Percentiles rank a stretch among this genome's conserved stretches.
phyloP scores from a whole-genome alignment of 2,888 invertebrate genomes.

The Ditula angustiorana region DNA sequence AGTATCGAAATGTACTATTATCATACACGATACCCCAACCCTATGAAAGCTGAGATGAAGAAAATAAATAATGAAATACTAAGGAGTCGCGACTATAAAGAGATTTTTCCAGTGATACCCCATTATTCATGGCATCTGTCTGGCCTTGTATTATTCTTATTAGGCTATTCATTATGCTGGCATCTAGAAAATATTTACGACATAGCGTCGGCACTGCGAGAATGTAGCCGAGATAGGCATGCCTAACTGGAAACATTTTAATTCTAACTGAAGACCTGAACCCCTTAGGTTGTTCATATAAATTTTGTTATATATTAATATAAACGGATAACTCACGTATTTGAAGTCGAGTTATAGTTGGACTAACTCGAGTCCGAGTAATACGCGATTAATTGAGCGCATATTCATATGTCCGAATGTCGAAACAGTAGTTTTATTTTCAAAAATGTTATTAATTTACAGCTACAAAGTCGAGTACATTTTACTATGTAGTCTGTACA shows the following conservation, averaged over 20 bases:
- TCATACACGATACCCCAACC: not conserved
- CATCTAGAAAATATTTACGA: constrained; percentile 27
- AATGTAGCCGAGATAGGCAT: constrained; percentile 18
- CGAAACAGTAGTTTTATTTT: no score
- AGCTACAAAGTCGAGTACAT: no score
- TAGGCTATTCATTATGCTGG: constrained; percentile 23
- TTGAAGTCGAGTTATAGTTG: no score
- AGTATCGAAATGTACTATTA: no score
- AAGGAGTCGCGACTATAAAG: not conserved
- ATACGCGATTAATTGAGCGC: no score
- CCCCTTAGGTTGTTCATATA: not conserved
- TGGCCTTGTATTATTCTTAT: constrained; percentile 30
- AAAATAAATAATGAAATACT: not conserved
- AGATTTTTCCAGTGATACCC: constrained; percentile 3
- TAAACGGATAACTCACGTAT: no score
- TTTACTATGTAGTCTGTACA: no score
- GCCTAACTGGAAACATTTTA: not conserved
- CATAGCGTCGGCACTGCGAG: constrained; percentile 10
- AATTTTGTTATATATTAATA: no score
- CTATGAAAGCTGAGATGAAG: not conserved
- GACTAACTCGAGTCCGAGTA: no score
- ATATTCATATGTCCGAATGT: no score
- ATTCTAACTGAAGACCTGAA: not conserved
- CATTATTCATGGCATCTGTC: constrained; percentile 27
- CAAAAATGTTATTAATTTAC: no score